A percentile compares a stretch with the other conserved stretches of the same genome.
These are phyloP conservation scores for Neosalanx taihuensis DNA, from an alignment of 2,797 vertebrate species.

Conservation along the genomic window DNA sequence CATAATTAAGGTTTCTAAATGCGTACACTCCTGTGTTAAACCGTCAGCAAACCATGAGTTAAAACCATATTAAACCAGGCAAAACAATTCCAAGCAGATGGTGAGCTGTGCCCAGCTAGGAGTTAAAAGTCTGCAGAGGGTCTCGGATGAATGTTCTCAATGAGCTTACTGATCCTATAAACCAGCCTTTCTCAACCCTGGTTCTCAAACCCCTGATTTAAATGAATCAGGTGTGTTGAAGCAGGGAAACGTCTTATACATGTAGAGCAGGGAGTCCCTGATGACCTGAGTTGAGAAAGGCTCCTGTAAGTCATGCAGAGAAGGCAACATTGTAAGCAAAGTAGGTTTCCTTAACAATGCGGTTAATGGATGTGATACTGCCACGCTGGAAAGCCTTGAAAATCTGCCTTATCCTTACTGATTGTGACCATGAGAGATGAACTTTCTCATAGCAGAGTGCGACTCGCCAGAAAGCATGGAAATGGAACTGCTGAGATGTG, in stretches of 20 bases:
- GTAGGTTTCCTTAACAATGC: not conserved
- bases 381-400: not conserved
- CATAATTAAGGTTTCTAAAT: not conserved
- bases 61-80: not conserved
- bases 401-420: conserved; percentile 2
- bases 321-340: not conserved
- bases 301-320: not conserved
- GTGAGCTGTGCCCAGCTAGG: not conserved
- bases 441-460: not conserved
- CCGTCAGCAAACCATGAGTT: not conserved
- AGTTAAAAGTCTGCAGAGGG: not conserved
- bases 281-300: not conserved
- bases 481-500: not conserved
- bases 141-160: not conserved
- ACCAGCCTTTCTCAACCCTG: not conserved
- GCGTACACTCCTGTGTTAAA: not conserved
- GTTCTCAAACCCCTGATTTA: too few species aligned
- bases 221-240: too few species aligned
- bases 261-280: too few species aligned
- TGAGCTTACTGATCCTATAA: not conserved
- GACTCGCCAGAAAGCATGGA: not conserved
- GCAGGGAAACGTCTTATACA: too few species aligned
- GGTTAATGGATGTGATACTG: not conserved
- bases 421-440: not conserved
- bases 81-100: not conserved